phyloP scores from a whole-genome alignment of 2,888 invertebrate species.

The Acanthopleura granulata region DNA sequence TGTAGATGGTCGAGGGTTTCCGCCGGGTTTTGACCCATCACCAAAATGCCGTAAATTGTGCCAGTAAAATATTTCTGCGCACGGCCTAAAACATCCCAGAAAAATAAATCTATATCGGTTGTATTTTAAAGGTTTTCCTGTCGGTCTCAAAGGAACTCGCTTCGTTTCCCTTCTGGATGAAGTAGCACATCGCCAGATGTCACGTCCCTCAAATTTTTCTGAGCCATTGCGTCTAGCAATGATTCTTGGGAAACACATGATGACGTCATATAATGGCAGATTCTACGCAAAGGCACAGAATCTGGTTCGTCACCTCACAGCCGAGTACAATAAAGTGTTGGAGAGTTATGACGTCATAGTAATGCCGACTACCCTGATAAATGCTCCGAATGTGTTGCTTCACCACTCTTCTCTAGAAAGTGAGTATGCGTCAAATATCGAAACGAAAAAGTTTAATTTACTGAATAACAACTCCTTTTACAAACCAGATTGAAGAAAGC shows the following conservation, averaged over 20 bases:
- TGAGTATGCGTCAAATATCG: no score
- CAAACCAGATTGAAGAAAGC: no score
- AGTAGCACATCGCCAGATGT: background rate
- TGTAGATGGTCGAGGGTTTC: no score
- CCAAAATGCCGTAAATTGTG: no score
- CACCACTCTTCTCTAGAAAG: background rate
- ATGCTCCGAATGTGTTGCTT: background rate
- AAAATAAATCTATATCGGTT: no score
- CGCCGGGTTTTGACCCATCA: no score
- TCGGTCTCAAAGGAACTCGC: no score
- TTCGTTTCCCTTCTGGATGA: background rate
- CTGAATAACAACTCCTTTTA: no score
- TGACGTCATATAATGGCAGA: slow-evolving; percentile 18
- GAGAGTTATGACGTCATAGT: slow-evolving; percentile 49
- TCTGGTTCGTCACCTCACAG: slow-evolving; percentile 30
- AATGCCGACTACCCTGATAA: slow-evolving; percentile 43
- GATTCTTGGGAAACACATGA: background rate
- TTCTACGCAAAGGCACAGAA: slow-evolving; percentile 42
- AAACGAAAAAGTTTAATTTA: no score
- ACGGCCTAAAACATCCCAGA: no score
- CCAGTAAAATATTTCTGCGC: no score
- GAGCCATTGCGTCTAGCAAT: background rate
- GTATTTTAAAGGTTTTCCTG: no score
- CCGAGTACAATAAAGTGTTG: slow-evolving; percentile 44
- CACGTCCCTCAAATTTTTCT: background rate